These are phyloP conservation scores for Pandemis corylana DNA, from an alignment of 2,888 invertebrate species.

Conservation along the genomic window DNA sequence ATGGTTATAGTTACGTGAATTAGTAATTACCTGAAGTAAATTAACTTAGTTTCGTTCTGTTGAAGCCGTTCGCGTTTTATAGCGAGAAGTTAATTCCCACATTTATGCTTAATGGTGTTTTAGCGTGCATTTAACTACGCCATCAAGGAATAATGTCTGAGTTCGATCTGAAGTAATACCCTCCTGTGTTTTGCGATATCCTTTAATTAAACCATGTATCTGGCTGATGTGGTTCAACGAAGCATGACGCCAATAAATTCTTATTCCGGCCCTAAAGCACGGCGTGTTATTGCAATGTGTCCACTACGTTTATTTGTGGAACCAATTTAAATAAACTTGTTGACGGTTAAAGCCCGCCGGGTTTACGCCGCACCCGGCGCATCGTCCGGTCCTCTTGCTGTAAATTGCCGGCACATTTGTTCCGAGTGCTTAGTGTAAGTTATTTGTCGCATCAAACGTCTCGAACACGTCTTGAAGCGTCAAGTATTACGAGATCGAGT, in stretches of 20 bases:
- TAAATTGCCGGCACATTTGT: slow-evolving; percentile 51
- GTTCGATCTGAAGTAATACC: slow-evolving; percentile 28
- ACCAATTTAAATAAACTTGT: slow-evolving; percentile 67
- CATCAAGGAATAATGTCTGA: slow-evolving; percentile 30
- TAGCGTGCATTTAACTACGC: slow-evolving; percentile 24
- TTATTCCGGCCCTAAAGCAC: slow-evolving; percentile 44
- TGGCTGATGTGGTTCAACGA: slow-evolving; percentile 23
- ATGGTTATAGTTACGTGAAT: not conserved
- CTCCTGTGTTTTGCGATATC: slow-evolving; percentile 16
- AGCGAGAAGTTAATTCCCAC: slow-evolving; percentile 5
- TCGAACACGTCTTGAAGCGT: no score
- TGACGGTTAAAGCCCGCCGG: slow-evolving; percentile 55
- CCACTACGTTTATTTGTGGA: slow-evolving; percentile 61
- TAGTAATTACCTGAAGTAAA: not conserved
- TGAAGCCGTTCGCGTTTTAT: not conserved
- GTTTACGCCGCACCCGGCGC: slow-evolving; percentile 44
- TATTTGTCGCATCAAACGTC: no score
- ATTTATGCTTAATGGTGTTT: slow-evolving; percentile 14
- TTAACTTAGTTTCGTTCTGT: no score
- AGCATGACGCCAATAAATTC: slow-evolving; percentile 51
- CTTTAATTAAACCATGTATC: slow-evolving; percentile 41
- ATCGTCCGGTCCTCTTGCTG: slow-evolving; percentile 55
- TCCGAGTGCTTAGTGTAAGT: not conserved
- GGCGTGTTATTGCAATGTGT: slow-evolving; percentile 48
- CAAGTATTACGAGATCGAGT: no score